These are phyloP conservation scores for Nemoura dubitans DNA, from an alignment of 2,888 invertebrate species.

Conservation along the genomic window DNA sequence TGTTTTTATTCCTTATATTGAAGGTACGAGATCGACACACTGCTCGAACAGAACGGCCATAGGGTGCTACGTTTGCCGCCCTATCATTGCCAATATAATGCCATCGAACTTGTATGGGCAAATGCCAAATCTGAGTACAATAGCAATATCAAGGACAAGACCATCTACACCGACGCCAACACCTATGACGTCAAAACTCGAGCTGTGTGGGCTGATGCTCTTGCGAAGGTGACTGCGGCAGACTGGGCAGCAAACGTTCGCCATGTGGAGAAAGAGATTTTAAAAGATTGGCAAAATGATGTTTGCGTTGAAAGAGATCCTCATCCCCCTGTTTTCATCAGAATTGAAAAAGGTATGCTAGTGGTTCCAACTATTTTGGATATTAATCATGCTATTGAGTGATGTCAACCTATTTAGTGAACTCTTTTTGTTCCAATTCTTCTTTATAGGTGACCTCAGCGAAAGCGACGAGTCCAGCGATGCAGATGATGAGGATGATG, in stretches of 20 bases:
- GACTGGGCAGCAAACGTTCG: not conserved
- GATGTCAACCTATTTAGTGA: too few relatives aligned
- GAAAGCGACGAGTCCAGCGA: too few relatives aligned
- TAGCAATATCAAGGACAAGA: not conserved
- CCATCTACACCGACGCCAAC: not conserved
- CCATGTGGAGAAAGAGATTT: not conserved
- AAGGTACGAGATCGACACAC: not conserved
- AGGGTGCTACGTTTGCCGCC: conserved; percentile 47
- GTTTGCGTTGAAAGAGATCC: not conserved
- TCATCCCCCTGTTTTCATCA: too few relatives aligned
- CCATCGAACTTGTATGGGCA: conserved; percentile 51
- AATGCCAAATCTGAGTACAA: conserved; percentile 47
- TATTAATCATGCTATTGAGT: too few relatives aligned
- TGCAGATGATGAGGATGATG: too few relatives aligned
- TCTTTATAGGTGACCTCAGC: too few relatives aligned
- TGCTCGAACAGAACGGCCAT: too few relatives aligned
- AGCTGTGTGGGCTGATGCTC: not conserved
- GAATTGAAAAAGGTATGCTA: too few relatives aligned
- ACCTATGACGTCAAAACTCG: not conserved
- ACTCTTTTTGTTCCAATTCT: too few relatives aligned
- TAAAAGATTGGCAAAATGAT: not conserved
- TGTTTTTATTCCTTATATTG: too few relatives aligned
- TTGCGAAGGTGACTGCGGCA: not conserved
- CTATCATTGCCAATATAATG: conserved; percentile 51
- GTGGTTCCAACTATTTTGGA: too few relatives aligned